Base-by-base conservation (phyloP, 1,140 invertebrate species). In the Drosophila kikkawai region DNA sequence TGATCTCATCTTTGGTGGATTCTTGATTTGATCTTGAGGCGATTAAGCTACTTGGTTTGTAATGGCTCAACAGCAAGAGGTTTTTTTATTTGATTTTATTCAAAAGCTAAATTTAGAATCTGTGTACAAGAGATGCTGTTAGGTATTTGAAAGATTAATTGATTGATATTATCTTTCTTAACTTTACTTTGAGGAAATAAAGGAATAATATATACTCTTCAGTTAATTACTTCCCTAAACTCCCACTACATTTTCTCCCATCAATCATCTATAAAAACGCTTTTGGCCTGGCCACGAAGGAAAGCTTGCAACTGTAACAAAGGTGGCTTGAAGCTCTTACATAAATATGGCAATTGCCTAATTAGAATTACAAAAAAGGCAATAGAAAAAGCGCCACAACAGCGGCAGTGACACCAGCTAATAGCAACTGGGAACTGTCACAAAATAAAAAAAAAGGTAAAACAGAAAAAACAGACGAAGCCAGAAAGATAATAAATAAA, bases 351-450 rank as follows among this genome's bases (percentile, higher is more conserved):
- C 73, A 48, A 77, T 39, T 61, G 68, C 44, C 84, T 88, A 88
- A 88, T 88, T 88, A 84, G 84, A 88, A 88, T 88, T 88, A 88
- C 84, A 88, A 88, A 88, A 77, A 82, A 84, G 84, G 80, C 65
- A 80, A 88, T 84, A 70, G 84, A 84, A 90, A 87, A 88, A 88
- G 85, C 85, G 85, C 85, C 86, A 90, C 80, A 88, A 79, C 80
- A 84, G 67, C 58, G 59, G 60, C 68, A 66, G 39, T 55, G 77
- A 61, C 73, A 61, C 42, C 55, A 73, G 68, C 50, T 32, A 75
- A 26, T 44, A 56, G 36, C 60, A 55, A 55, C 47, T 50, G 56
- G 55, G 67, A 61, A 77, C 81, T 84, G 82, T 85, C 82, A 79
- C 55, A 77, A 65, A 61, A 55, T 66, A 76, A 32, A 77, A 61